Base-by-base conservation (phyloP, 2,113 vertebrate genomes). In the Epinephelus moara region DNA sequence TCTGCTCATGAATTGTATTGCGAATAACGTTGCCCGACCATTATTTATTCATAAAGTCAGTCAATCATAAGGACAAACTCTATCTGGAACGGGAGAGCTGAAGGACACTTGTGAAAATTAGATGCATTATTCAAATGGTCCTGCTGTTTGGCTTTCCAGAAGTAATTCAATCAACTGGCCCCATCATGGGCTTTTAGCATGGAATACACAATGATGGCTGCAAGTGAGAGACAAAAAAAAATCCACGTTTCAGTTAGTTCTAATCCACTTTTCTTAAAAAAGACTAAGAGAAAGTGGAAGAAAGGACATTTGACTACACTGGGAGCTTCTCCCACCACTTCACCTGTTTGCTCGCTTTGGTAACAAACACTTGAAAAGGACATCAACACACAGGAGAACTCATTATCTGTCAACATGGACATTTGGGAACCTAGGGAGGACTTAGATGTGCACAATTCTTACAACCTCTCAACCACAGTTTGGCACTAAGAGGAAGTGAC, bases 91-190 rank as follows among this genome's bases (percentile, higher is more conserved):
- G 67, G 73, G 15, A 78, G 75, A 74, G 76, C 70, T 90, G 79
- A 85, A 93, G 85, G 78, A 78, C 91, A 84, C 93, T 93, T 73
- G 57, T 90, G 74, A 87, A 88, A 87, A 89, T 85, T 45, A 81
- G 83, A 84, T 89, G 77, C 55, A 89, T 90, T 89, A 90, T 82
- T 93, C 72, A 91, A 89, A 87, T 45, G 55, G 66, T 45, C 53
- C 66, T 67, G 67, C 77, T 62, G 66, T 79, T 89, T 82, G 74
- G 67, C 18, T 87, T 85, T 85, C 23, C 67, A 74, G 33, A 19
- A 69, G 30, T 81, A 77, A 89, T 81, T 91, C 78, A 89, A 86
- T 87, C 89, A 76, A 30, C 70, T 56, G 47, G 15, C 12, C 59
- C 47, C 67, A 78, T 84, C 42, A 56, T 40, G 40, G 71, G 73